These are phyloP conservation scores for Pyrrhosoma nymphula DNA, from an alignment of 2,888 invertebrate species.

Conservation along the genomic window DNA sequence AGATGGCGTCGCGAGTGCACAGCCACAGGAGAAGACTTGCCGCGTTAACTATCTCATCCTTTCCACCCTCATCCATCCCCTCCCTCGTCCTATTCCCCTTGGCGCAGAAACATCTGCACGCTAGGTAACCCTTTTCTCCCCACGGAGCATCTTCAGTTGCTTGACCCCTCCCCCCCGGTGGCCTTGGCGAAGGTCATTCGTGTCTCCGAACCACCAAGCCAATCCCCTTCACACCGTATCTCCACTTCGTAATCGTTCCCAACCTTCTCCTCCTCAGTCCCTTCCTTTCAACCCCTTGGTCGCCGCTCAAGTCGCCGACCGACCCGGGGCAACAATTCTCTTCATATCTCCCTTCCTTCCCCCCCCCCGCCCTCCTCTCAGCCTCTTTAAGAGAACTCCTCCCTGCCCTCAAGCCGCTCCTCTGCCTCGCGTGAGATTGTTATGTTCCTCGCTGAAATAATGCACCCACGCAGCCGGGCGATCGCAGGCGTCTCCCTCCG, in stretches of 20 bases:
- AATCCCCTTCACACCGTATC: background rate
- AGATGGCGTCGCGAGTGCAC: background rate
- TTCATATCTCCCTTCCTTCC: background rate
- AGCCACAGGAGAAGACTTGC: background rate
- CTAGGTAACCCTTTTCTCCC: constrained; percentile 32
- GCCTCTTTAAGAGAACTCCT: background rate
- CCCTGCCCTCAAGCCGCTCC: background rate
- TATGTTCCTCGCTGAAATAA: background rate
- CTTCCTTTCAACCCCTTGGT: background rate
- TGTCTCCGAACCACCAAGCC: background rate
- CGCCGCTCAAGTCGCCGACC: background rate
- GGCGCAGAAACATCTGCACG: background rate
- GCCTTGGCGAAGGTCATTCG: constrained; percentile 65
- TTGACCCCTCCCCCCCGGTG: constrained; percentile 32
- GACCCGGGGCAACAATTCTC: background rate
- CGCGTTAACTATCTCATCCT: background rate
- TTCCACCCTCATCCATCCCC: background rate
- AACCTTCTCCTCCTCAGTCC: background rate
- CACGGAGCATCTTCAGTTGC: constrained; percentile 46
- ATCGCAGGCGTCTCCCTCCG: too few relatives aligned
- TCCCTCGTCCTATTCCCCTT: background rate
- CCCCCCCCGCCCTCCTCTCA: background rate
- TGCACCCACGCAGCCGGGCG: too few relatives aligned
- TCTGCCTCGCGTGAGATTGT: background rate
- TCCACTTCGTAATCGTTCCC: background rate